Evolutionary conservation across 2,113 vertebrate genomes (phyloP), one percentile per base, ranked within the genome.

Genomic region (Lipotes vexillifer): DNA sequence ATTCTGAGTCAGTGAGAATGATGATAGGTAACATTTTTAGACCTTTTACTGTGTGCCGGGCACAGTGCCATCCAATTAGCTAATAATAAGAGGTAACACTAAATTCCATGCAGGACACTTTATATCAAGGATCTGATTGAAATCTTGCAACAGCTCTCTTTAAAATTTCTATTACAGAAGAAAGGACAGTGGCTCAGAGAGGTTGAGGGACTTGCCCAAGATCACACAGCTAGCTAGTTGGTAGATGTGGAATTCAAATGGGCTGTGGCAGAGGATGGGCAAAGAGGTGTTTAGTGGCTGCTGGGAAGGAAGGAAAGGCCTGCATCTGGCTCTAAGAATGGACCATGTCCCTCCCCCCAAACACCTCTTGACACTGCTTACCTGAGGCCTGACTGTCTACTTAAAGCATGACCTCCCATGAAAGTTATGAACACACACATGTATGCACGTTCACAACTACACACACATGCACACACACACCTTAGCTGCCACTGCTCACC

Each of bases 21-120:
- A 41, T 14, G 75, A 74, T 2, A 81, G 59, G 38, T n/a, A 52
- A 69, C 93, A 25, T 87, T 66, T 71, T 52, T 2, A 41, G 81
- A 9, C 41, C 69, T 38, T 93, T 89, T 36, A 10, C 96, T 18
- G 7, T 38, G 88, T 96, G 96, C 97, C 96, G 94, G 97, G 97
- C 92, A 15, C 5, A 1, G 78, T 66, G 92, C 92, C 93, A 93
- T 59, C 41, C 95, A 77, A 93, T 93, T 90, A 96, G 96, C 95
- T 95, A 71, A 90, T 87, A 75, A 52, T 85, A 81, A 84, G 92
- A 86, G 74, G 88, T 33, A 27, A 49, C 94, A 10, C 88, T 25
- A 20, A 41, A 83, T 44, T 93, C 83, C 38, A 20, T 3, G 21
- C 44, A 33, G 72, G 74, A 74, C 55, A n/a, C 65, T 94, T 93